These are phyloP conservation scores for Drosophila tropicalis DNA, from an alignment of 1,140 invertebrate species.

Conservation along the genomic window DNA sequence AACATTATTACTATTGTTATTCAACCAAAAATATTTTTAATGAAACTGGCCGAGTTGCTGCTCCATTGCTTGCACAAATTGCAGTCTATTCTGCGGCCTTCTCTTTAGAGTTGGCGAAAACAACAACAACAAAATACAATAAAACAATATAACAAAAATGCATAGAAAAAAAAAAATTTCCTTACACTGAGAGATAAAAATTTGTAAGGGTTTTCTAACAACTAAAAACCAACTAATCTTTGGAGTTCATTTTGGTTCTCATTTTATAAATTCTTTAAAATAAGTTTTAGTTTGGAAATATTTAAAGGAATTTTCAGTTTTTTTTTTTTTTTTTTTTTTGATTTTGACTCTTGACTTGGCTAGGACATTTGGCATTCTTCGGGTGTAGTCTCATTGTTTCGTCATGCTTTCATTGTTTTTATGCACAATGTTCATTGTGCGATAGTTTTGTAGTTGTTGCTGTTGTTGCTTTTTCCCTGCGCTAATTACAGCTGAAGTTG, in stretches of 20 bases:
- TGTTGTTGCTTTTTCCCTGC: slow-evolving; percentile 69
- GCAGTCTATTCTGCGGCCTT: slow-evolving; percentile 74
- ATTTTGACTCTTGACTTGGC: neutral
- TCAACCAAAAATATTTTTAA: slow-evolving; percentile 80
- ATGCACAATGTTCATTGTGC: slow-evolving; percentile 71
- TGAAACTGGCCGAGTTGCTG: slow-evolving; percentile 76
- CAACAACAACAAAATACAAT: neutral
- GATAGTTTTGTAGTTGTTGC: slow-evolving; percentile 56
- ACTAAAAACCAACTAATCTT: no score
- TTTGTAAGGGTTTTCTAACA: no score
- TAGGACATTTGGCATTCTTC: neutral
- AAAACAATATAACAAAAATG: neutral
- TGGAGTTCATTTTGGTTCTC: no score
- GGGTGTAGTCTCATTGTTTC: slow-evolving; percentile 51
- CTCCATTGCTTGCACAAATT: slow-evolving; percentile 75
- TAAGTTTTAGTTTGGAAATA: neutral
- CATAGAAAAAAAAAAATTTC: slow-evolving; percentile 34
- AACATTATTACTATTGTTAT: slow-evolving; percentile 78
- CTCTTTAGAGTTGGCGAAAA: slow-evolving; percentile 22
- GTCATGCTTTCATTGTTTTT: slow-evolving; percentile 79
- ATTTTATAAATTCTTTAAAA: no score
- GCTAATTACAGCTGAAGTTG: slow-evolving; percentile 67
- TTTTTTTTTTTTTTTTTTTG: slow-evolving; percentile 26
- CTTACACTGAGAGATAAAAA: slow-evolving; percentile 32
- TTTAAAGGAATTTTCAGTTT: slow-evolving; percentile 17